Base-by-base conservation (phyloP, 2,113 vertebrate genomes). In the Mus musculus region DNA sequence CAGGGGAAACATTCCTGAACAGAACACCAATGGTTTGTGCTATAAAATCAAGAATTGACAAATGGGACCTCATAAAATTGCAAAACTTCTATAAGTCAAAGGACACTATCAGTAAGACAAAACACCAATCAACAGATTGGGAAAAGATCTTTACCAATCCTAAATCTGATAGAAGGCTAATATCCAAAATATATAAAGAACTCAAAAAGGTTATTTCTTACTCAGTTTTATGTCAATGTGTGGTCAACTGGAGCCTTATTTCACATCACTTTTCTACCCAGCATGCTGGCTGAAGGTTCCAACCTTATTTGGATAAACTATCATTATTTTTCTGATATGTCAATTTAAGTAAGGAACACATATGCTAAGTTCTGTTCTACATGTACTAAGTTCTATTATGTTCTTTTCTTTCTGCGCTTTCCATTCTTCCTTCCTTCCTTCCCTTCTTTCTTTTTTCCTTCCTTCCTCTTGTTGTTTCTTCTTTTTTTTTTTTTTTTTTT, bases 321-420 rank as follows among this genome's bases (percentile, higher is more conserved):
- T 93, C 56, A 63, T 75, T 93, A 69, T 78, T 88, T 11, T 36
- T 52, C 89, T 87, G 10, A 46, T 80, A 92, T 81, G 90, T 92
- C 63, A 91, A 19, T 63, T 86, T 82, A 92, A 90, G 78, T 88
- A n/a, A 80, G 88, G 59, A 42, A 80, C 5, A n/a, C 28, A 88
- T 52, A 11, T 33, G 39, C 54, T 95, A 82, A 88, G 91, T 75
- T 33, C 30, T 69, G 30, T 69, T 14, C 30, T 69, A 69, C 67
- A 69, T 33, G 67, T 33, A 69, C 11, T 69, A 69, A 69, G 30
- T 69, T 72, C 17, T 22, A 10, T 39, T 73, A 17, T 73, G 33
- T 71, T n/a, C 20, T 39, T 4, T 3, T 22, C 1, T n/a, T n/a
- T 72, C 71, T 71, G 13, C 1, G 28, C 5, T 14, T 5, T 12